phyloP scores from a whole-genome alignment of 2,888 invertebrate genomes.

The Imbricaverruca yamaguchii region DNA sequence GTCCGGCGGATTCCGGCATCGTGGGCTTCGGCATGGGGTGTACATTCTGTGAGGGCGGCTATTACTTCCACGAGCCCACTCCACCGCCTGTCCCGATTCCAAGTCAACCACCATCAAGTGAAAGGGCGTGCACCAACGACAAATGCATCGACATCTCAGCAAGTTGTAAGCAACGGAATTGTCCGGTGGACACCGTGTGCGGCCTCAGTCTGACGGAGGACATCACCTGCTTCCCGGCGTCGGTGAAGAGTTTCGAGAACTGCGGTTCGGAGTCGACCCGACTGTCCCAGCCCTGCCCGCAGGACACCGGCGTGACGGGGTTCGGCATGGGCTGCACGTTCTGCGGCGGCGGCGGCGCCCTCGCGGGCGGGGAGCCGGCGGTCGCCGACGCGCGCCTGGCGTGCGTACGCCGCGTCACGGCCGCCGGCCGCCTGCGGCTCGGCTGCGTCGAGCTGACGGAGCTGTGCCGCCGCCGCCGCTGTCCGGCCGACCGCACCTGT shows the following conservation, averaged over 20 bases:
- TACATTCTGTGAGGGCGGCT: too few species aligned
- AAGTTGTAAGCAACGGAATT: too few species aligned
- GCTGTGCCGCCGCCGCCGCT: background rate
- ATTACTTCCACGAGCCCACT: too few species aligned
- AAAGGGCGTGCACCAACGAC: too few species aligned
- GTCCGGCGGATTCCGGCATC: too few species aligned
- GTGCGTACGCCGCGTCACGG: background rate
- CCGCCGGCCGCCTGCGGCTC: background rate
- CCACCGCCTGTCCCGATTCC: too few species aligned
- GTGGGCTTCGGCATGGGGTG: too few species aligned
- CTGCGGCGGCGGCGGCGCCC: background rate
- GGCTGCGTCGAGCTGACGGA: background rate
- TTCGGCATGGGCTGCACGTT: conserved; percentile 17
- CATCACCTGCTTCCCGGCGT: background rate
- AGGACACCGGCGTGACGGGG: background rate
- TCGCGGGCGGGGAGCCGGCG: background rate
- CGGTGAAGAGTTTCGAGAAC: background rate
- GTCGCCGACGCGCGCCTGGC: background rate
- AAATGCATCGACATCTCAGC: too few species aligned
- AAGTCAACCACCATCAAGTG: too few species aligned
- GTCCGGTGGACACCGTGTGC: too few species aligned
- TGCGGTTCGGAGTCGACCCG: background rate
- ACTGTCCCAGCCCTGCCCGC: background rate
- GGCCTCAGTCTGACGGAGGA: too few species aligned
- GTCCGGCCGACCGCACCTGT: conserved; percentile 4